A percentile compares a stretch with the other conserved stretches of the same genome.
Conservation (phyloP, 2,888 invertebrate genomes). For the Perizoma affinitatum region DNA sequence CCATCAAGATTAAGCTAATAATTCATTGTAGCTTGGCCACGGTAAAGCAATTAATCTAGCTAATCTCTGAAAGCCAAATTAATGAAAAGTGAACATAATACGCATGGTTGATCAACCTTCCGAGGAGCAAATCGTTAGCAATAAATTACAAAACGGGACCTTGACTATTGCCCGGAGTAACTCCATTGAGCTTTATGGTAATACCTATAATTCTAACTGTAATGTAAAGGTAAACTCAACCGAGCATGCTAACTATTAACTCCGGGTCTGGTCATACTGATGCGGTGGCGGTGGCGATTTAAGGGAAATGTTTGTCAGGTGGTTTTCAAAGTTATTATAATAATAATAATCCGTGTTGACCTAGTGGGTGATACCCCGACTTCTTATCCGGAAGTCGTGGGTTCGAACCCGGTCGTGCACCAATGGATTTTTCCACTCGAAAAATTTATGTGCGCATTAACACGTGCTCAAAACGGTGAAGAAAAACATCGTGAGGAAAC, state of each 20-base stretch:
- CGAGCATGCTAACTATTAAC: neutral
- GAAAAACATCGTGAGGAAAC: too few relatives aligned
- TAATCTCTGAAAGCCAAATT: constrained; percentile 18
- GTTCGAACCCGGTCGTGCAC: too few relatives aligned
- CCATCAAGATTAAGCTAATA: constrained; percentile 16
- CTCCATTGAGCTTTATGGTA: constrained; percentile 30
- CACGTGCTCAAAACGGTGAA: too few relatives aligned
- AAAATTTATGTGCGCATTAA: too few relatives aligned
- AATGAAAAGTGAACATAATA: constrained; percentile 20
- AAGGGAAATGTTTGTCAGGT: too few relatives aligned
- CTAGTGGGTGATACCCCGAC: too few relatives aligned
- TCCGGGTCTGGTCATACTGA: too few relatives aligned
- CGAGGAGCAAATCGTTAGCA: constrained; percentile 22
- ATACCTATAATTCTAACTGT: constrained; percentile 16
- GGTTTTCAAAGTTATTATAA: too few relatives aligned
- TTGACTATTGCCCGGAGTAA: constrained; percentile 19
- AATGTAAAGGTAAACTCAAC: constrained; percentile 2
- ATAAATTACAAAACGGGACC: constrained; percentile 32
- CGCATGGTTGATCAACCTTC: constrained; percentile 24
- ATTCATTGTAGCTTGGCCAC: constrained; percentile 16
- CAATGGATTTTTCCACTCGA: too few relatives aligned
- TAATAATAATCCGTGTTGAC: too few relatives aligned
- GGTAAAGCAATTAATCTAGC: constrained; percentile 16
- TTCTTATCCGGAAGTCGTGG: too few relatives aligned
- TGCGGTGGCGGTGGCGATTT: too few relatives aligned